Conservation (phyloP, 2,113 vertebrate genomes). For the Xenus cinereus region DNA sequence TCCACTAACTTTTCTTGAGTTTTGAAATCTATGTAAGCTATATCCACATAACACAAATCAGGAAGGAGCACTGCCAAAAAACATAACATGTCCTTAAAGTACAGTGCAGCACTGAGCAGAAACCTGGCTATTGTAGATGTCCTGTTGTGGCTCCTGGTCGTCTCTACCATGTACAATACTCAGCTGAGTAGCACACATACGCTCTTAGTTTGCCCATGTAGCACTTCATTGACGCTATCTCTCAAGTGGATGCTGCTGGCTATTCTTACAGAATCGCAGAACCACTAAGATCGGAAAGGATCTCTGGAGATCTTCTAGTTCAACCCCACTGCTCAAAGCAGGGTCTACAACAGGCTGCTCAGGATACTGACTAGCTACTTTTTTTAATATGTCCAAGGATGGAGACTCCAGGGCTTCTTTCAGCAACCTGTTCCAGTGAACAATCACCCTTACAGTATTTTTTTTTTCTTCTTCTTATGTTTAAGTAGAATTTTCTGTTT, state of each 20-base stretch:
- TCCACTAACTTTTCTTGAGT: neutral
- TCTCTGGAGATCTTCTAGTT: neutral
- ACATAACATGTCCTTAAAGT: neutral
- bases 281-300: neutral
- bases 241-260: neutral
- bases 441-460: neutral
- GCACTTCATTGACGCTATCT: neutral
- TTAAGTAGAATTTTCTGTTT: neutral
- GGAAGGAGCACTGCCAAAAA: neutral
- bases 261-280: neutral
- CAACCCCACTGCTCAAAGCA: neutral
- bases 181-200: neutral
- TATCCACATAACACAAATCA: neutral
- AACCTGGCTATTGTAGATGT: neutral
- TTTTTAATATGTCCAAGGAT: neutral
- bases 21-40: neutral
- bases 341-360: neutral
- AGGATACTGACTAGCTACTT: neutral
- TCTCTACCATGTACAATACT: neutral
- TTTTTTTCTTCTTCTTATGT: neutral
- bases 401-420: neutral
- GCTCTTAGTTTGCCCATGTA: neutral
- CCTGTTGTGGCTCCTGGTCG: neutral
- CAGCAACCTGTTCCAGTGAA: neutral
- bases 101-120: neutral